A percentile compares a stretch with the other conserved stretches of the same genome.
These are phyloP conservation scores for Aphelocoma californica DNA, from an alignment of 2,797 vertebrate genomes.

Conservation along the genomic window DNA sequence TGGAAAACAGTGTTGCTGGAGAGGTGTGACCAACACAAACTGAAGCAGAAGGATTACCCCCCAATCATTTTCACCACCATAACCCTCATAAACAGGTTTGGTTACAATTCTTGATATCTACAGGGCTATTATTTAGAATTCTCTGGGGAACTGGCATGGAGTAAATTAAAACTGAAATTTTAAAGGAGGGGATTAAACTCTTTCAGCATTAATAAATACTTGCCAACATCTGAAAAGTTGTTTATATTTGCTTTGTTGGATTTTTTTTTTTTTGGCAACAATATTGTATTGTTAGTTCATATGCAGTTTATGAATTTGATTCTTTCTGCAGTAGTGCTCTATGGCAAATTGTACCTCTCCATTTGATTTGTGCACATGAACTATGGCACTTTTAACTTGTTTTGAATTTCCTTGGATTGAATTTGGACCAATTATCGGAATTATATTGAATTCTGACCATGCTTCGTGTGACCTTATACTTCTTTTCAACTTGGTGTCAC, in stretches of 20 bases:
- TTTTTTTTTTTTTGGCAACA: background rate
- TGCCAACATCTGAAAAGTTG: background rate
- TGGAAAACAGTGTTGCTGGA: background rate
- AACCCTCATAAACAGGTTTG: background rate
- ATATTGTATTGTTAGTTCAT: background rate
- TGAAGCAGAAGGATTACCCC: background rate
- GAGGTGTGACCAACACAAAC: background rate
- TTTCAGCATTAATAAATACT: background rate
- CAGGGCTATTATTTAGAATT: background rate
- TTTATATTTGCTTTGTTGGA: background rate
- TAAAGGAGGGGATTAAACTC: background rate
- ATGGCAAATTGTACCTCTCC: background rate
- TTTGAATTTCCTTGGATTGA: background rate
- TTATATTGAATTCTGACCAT: background rate
- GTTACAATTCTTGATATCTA: background rate
- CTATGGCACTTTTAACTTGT: background rate
- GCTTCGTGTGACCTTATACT: background rate
- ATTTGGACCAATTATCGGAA: background rate
- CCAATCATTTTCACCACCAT: background rate
- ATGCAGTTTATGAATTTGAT: background rate
- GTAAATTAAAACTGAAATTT: background rate
- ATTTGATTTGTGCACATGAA: background rate
- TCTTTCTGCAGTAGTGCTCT: background rate
- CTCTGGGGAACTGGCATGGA: background rate
- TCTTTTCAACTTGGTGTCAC: background rate